phyloP scores from a whole-genome alignment of 2,113 vertebrate genomes.

The Rhea americana region DNA sequence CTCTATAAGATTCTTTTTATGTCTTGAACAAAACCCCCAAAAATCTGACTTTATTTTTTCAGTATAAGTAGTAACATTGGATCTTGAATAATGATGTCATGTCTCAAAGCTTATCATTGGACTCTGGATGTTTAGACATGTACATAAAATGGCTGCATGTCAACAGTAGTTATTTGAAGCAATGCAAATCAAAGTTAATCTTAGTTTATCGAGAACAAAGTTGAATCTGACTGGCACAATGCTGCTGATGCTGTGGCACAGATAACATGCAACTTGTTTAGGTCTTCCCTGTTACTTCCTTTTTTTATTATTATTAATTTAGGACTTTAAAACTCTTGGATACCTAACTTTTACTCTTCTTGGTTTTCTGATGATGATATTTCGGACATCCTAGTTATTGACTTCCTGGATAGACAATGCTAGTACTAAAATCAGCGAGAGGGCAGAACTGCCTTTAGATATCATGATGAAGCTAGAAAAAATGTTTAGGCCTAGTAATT shows the following conservation, averaged over 20 bases:
- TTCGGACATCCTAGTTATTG: neutral
- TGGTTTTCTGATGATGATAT: neutral
- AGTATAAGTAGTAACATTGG: neutral
- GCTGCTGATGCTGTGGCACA: neutral
- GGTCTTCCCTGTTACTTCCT: neutral
- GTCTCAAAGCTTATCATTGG: neutral
- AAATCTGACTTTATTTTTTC: neutral
- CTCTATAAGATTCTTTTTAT: neutral
- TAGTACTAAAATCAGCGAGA: neutral
- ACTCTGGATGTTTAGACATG: neutral
- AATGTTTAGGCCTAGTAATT: neutral
- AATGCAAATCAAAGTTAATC: neutral
- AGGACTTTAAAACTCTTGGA: neutral
- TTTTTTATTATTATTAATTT: neutral
- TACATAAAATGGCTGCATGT: neutral
- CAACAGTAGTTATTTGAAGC: neutral
- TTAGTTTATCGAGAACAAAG: neutral
- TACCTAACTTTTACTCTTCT: neutral
- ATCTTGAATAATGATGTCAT: neutral
- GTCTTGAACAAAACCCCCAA: neutral
- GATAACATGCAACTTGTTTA: fast-evolving
- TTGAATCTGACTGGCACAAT: neutral
- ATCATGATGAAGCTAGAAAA: neutral
- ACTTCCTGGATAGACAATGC: neutral
- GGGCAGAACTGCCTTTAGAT: neutral